Conservation (phyloP, 2,888 invertebrate species). For the Macroteleia sp. region DNA sequence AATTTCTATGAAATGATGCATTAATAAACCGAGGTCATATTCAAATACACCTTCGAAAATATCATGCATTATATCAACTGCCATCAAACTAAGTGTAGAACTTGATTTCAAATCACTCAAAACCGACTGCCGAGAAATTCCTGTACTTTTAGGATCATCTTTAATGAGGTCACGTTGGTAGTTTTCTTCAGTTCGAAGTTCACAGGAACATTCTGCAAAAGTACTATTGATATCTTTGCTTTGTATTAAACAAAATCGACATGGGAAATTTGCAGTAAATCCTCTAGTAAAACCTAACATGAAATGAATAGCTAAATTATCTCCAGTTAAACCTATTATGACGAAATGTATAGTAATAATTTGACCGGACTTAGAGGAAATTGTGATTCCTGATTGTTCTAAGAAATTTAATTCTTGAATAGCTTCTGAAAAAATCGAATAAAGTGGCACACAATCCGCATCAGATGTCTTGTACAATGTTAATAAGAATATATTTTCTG, state of each 20-base stretch:
- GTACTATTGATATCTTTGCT: background rate
- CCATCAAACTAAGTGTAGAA: conserved; percentile 6
- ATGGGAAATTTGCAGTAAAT: background rate
- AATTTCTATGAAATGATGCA: background rate
- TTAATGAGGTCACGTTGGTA: background rate
- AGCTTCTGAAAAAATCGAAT: too few species aligned
- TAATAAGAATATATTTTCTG: too few species aligned
- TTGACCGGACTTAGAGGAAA: background rate
- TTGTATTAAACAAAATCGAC: background rate
- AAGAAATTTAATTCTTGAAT: too few species aligned
- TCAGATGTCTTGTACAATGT: too few species aligned
- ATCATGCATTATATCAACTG: conserved; percentile 39
- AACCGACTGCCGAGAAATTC: conserved; percentile 22
- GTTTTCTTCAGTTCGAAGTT: background rate
- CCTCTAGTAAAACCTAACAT: conserved; percentile 6
- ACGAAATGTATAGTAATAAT: conserved; percentile 12
- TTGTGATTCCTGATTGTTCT: too few species aligned
- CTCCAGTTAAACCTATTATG: conserved; percentile 29
- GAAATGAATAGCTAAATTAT: conserved; percentile 27
- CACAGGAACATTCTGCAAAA: background rate
- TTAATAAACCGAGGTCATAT: background rate
- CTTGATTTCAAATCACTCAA: background rate
- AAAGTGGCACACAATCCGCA: too few species aligned
- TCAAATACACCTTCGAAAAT: conserved; percentile 43
- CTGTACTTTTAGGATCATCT: conserved; percentile 12